A percentile compares a stretch with the other conserved stretches of the same genome.
Evolutionary conservation across 2,113 vertebrate species (phyloP).

Genomic region (Actenoides hombroni): DNA sequence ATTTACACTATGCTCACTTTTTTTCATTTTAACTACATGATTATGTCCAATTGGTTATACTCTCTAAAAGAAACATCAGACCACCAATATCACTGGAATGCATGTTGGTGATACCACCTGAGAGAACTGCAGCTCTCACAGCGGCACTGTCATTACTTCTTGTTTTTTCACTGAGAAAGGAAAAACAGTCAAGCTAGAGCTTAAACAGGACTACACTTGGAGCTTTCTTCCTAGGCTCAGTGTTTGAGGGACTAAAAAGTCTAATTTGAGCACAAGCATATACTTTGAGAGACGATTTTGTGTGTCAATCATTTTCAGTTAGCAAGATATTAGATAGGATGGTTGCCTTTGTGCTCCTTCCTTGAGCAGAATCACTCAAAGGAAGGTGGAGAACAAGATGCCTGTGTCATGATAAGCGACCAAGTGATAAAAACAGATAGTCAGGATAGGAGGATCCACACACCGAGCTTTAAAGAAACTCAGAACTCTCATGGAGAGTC

Average conservation of each 20-base stretch:
- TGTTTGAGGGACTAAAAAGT: neutral
- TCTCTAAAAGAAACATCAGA: neutral
- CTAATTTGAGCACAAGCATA: neutral
- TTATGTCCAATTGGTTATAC: neutral
- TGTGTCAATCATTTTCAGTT: neutral
- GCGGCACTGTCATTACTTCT: fast-evolving
- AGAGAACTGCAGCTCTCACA: neutral
- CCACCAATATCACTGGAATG: neutral
- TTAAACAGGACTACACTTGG: neutral
- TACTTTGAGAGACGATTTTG: neutral
- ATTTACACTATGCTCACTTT: neutral
- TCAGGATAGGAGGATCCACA: neutral
- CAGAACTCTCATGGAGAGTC: neutral
- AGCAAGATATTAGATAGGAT: neutral
- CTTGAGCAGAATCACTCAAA: neutral
- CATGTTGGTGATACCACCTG: neutral
- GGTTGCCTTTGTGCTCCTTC: neutral
- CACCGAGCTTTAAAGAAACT: neutral
- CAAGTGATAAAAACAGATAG: neutral
- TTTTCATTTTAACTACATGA: neutral
- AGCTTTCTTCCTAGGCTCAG: neutral
- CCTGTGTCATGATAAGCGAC: neutral
- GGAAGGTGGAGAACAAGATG: neutral
- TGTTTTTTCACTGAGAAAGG: neutral
- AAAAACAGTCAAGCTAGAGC: neutral